phyloP scores from a whole-genome alignment of 1,140 invertebrate species.

The Heterodera carotae region DNA sequence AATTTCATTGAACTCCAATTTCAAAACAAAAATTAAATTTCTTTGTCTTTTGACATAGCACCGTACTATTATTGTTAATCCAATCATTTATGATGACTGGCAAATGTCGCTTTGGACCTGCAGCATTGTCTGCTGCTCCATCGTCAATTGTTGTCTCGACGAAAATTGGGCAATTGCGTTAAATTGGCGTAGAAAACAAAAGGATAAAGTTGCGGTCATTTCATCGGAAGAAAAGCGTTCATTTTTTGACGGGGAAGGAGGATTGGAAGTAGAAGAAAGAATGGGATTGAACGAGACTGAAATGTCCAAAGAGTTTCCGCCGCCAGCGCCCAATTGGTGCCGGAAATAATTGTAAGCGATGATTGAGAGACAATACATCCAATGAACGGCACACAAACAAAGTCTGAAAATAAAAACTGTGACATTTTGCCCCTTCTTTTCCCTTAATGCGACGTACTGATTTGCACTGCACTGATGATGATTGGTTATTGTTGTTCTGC shows the following conservation, averaged over 20 bases:
- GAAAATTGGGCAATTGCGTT: neutral
- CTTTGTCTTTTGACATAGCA: too few species aligned
- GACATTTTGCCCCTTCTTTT: too few species aligned
- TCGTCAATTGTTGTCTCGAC: neutral
- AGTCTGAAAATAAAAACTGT: slow-evolving; percentile 7
- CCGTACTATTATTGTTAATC: too few species aligned
- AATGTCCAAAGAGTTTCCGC: neutral
- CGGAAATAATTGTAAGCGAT: neutral
- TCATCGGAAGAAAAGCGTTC: neutral
- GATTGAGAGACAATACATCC: slow-evolving; percentile 6
- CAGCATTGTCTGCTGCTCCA: neutral
- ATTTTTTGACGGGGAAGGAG: slow-evolving; percentile 6
- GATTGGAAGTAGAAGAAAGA: neutral
- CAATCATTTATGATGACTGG: too few species aligned
- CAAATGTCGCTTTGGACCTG: too few species aligned
- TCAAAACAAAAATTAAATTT: too few species aligned
- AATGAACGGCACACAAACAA: neutral
- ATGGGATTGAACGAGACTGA: neutral
- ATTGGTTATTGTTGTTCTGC: neutral
- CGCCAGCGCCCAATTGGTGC: neutral
- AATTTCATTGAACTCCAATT: too few species aligned
- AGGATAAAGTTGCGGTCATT: neutral
- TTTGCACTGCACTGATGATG: neutral
- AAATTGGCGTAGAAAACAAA: neutral
- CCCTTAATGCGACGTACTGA: neutral